Base-by-base conservation (phyloP, 2,888 invertebrate genomes). In the Enoplolaimus lenunculus region DNA sequence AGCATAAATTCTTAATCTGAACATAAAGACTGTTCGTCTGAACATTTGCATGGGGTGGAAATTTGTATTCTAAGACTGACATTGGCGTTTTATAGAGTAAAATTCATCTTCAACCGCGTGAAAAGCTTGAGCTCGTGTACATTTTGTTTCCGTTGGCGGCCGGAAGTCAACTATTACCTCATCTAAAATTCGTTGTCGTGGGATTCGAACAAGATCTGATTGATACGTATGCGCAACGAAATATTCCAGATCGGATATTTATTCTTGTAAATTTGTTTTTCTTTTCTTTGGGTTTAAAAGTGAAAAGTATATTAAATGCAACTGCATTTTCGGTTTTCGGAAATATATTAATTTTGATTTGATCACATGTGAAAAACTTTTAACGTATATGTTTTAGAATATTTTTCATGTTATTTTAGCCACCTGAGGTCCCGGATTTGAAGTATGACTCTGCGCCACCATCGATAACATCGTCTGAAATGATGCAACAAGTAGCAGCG, bases 101-200 rank as follows among this genome's bases (percentile, higher is more conserved):
- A 26, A 26, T 71, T 34, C 59, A 28, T 29, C 29, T 67, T 68
- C n/a, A 62, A 3, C n/a, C 68, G 13, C 2, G 29, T 2, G 33
- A 13, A 7, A 1, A 2, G 1, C 28, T 66, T n/a, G 33, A 45
- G 7, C 31, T 71, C 29, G 2, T 3, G 33, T 71, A 71, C 35
- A 67, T 71, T 2, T 45, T 70, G 16, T 68, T 72, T 16, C 72
- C 72, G 16, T 59, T 72, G 60, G 31, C 35, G 26, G 68, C 72
- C 30, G 72, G 72, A 34, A n/a, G 60, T 3, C 34, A 33, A 26
- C 1, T 26, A 2, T 21, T 71, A 31, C 72, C 72, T 21, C 26
- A n/a, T 59, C 33, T 72, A n/a, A 34, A 57, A 16, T 2, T 72
- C 1, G 29, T 28, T 13, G 28, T 26, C 2, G 30, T 60, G 16